Evolutionary conservation across 2,113 vertebrate species (phyloP).

Genomic region (Neogale vison): DNA sequence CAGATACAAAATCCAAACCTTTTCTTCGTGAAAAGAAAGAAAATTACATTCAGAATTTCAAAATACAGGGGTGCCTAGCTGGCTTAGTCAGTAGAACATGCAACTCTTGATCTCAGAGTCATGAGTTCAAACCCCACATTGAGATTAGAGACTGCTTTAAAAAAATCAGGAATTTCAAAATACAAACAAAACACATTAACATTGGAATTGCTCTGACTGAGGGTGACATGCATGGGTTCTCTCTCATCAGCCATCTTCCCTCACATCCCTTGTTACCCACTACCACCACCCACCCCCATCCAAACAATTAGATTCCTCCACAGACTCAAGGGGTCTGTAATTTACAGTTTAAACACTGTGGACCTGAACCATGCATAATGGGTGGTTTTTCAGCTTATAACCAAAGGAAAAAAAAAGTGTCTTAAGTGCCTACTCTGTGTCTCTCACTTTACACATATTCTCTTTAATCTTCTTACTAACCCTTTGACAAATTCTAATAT

Average conservation of each 20-base stretch:
- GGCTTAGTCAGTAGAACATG: not conserved
- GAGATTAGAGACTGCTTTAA: not conserved
- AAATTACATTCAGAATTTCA: not conserved
- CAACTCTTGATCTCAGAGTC: not conserved
- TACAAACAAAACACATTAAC: not conserved
- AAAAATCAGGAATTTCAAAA: not conserved
- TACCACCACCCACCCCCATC: not conserved
- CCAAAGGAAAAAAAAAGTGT: not conserved
- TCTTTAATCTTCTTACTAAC: not conserved
- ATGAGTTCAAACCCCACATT: not conserved
- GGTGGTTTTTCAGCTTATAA: not conserved
- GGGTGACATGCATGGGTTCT: not conserved
- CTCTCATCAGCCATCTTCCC: not conserved
- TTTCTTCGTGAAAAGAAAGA: not conserved
- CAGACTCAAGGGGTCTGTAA: not conserved
- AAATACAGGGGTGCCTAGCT: not conserved
- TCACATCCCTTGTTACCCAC: too few species aligned
- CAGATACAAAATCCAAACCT: not conserved
- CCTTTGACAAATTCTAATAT: not conserved
- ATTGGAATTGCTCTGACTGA: not conserved
- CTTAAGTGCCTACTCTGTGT: not conserved
- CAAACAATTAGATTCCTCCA: not conserved
- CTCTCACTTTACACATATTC: not conserved
- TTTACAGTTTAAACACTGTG: not conserved
- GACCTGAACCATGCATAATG: not conserved